Evolutionary conservation across 2,113 vertebrate genomes (phyloP).

Genomic region (Athene noctua): DNA sequence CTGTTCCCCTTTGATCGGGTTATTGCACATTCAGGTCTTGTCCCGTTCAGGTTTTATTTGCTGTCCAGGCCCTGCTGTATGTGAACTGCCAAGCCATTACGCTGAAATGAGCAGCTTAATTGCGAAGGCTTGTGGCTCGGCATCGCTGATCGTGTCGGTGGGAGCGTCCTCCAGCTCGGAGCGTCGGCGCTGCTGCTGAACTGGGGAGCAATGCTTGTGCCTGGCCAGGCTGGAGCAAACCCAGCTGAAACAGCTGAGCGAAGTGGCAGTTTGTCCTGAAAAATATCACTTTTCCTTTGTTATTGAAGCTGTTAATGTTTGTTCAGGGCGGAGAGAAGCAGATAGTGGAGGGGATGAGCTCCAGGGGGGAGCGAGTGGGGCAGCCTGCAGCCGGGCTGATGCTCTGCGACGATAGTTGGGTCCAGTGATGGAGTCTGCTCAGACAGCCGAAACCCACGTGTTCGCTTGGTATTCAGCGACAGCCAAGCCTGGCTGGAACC

Average conservation of each 20-base stretch:
- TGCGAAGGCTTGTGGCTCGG: background rate
- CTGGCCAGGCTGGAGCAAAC: fast-evolving
- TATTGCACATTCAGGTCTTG: background rate
- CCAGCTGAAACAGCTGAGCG: background rate
- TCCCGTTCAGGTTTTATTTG: background rate
- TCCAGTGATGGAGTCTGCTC: fast-evolving
- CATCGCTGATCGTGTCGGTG: fast-evolving
- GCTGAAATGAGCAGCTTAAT: background rate
- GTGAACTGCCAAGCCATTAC: background rate
- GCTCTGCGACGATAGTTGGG: background rate
- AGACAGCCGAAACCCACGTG: fast-evolving
- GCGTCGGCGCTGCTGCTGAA: fast-evolving
- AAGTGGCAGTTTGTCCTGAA: fast-evolving
- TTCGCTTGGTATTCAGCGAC: fast-evolving
- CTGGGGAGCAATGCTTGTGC: background rate
- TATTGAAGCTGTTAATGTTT: background rate
- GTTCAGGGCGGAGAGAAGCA: background rate
- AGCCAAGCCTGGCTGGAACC: background rate
- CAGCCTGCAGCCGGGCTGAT: background rate
- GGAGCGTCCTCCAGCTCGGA: background rate
- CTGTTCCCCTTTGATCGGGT: background rate
- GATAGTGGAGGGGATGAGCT: background rate
- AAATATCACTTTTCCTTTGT: background rate
- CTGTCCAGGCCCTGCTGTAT: background rate
- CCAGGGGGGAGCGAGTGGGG: background rate